Evolutionary conservation across 30 jellyfish, hydroid and myxozoan species (phyloP).

Genomic region (Sanderia malayensis): DNA sequence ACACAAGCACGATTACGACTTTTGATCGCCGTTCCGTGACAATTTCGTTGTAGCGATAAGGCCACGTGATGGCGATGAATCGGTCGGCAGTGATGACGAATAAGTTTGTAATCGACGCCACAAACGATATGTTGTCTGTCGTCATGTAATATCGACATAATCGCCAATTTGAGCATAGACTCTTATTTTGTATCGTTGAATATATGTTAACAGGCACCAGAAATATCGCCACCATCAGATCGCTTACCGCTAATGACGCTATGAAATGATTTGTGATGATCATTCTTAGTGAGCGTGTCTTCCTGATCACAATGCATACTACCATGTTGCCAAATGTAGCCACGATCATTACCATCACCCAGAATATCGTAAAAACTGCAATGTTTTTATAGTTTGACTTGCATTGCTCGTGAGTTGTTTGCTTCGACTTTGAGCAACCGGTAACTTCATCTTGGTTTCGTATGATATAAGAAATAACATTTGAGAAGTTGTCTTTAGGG

Average conservation of each 20-base stretch:
- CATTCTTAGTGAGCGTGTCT: constrained; percentile 39
- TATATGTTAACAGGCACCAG: constrained; percentile 69
- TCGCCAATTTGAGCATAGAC: constrained; percentile 47
- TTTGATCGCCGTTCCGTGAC: constrained; percentile 55
- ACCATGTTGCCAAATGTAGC: constrained; percentile 55
- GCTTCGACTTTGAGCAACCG: constrained; percentile 5
- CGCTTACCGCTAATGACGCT: constrained; percentile 90
- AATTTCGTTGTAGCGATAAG: constrained; percentile 60
- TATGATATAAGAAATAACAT: constrained; percentile 17
- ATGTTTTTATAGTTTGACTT: neutral
- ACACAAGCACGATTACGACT: constrained; percentile 52
- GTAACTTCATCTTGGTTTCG: constrained; percentile 7
- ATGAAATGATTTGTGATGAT: constrained; percentile 67
- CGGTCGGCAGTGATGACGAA: constrained; percentile 87
- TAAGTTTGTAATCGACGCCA: constrained; percentile 88
- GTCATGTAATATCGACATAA: constrained; percentile 71
- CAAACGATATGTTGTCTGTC: constrained; percentile 68
- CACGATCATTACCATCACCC: constrained; percentile 54
- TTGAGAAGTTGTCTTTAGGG: constrained; percentile 15
- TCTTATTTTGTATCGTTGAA: constrained; percentile 50
- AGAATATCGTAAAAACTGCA: constrained; percentile 21
- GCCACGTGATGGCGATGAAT: constrained; percentile 72
- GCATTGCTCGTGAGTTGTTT: constrained; percentile 8
- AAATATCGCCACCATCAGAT: constrained; percentile 67
- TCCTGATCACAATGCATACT: constrained; percentile 52